Percentiles rank a stretch among this genome's conserved stretches.
These are phyloP conservation scores for Strix occidentalis DNA, from an alignment of 2,797 vertebrate genomes.

Conservation along the genomic window DNA sequence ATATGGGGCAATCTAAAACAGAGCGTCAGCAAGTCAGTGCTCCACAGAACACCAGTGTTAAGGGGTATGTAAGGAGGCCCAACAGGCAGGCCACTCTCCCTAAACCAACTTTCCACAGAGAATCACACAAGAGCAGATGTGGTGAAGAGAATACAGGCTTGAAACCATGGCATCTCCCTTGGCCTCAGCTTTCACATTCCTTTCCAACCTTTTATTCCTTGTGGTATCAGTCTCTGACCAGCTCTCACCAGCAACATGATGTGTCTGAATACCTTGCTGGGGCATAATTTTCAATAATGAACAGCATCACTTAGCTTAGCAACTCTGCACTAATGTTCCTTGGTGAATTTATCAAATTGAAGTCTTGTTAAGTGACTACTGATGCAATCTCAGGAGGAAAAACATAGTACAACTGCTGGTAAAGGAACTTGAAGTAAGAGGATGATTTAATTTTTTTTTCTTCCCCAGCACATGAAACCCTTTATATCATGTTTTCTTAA, in stretches of 20 bases:
- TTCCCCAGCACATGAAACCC: background rate
- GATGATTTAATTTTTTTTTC: background rate
- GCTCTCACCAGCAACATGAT: background rate
- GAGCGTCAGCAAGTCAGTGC: accelerated
- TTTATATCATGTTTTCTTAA: background rate
- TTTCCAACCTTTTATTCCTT: background rate
- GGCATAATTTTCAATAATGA: background rate
- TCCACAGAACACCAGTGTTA: background rate
- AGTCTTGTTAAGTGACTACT: background rate
- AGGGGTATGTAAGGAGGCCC: background rate
- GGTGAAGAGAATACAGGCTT: background rate
- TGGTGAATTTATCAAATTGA: background rate
- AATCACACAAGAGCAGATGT: background rate
- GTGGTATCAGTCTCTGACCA: background rate
- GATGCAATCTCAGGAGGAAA: background rate
- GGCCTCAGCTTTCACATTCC: background rate
- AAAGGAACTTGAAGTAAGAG: background rate
- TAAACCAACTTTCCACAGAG: background rate
- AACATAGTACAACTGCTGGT: background rate
- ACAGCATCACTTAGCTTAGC: background rate
- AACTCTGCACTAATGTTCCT: background rate
- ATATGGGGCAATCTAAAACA: background rate
- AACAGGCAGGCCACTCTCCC: accelerated
- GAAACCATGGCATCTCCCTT: background rate
- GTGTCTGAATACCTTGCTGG: background rate